A percentile compares a stretch with the other conserved stretches of the same genome.
Conservation (phyloP, 2,888 invertebrate species). For the Agrochola litura region DNA sequence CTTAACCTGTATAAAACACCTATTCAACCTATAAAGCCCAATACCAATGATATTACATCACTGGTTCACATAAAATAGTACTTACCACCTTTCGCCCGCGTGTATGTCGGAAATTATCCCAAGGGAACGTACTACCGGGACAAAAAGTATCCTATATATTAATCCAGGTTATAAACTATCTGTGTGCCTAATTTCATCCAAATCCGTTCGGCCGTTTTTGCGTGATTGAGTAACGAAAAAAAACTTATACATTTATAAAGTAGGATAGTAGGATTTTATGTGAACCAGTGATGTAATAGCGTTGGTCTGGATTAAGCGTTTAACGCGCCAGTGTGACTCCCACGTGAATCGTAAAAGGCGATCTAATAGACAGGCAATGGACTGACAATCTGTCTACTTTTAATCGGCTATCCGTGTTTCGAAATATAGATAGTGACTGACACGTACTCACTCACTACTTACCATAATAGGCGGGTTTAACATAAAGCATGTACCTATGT, state of each 20-base stretch:
- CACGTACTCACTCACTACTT: background rate
- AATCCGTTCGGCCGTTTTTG: too few species aligned
- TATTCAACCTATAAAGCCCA: conserved; percentile 10
- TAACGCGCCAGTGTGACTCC: conserved; percentile 19
- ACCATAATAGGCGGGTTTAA: background rate
- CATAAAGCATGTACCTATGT: too few species aligned
- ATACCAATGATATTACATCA: background rate
- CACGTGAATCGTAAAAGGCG: conserved; percentile 40
- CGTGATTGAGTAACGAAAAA: too few species aligned
- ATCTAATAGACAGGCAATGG: conserved; percentile 1
- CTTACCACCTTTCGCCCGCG: background rate
- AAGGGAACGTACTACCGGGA: too few species aligned
- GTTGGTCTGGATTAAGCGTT: conserved; percentile 40
- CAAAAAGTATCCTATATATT: too few species aligned
- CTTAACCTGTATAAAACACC: background rate
- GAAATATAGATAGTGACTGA: background rate
- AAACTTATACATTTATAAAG: too few species aligned
- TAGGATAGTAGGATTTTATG: conserved; percentile 8
- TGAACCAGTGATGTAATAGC: conserved; percentile 36
- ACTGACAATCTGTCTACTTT: conserved; percentile 13
- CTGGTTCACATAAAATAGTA: background rate
- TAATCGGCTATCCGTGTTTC: conserved; percentile 1
- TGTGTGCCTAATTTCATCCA: too few species aligned
- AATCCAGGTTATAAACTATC: too few species aligned
- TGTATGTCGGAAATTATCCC: too few species aligned